A percentile compares a stretch with the other conserved stretches of the same genome.
phyloP scores from a whole-genome alignment of 2,113 vertebrate species.

The Crypturellus undulatus region DNA sequence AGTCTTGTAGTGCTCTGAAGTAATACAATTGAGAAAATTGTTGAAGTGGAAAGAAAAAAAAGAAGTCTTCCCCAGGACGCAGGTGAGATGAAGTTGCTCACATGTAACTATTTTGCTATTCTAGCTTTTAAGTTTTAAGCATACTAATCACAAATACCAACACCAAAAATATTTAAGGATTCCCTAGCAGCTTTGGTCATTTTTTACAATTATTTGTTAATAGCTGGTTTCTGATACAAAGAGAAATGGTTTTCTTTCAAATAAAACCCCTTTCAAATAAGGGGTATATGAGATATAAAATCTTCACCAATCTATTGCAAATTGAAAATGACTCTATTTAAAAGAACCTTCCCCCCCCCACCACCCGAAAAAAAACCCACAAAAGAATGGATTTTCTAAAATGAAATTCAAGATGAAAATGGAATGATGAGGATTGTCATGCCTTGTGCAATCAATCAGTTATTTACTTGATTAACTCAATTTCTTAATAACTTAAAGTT shows the following conservation, averaged over 20 bases:
- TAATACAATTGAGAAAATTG: conserved; percentile 38
- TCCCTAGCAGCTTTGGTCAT: not conserved
- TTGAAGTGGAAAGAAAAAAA: not conserved
- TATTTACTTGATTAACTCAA: conserved; percentile 7
- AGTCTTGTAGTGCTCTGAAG: not conserved
- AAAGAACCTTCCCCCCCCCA: too few species aligned
- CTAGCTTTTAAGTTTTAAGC: conserved; percentile 17
- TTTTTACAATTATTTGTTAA: not conserved
- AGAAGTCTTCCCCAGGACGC: not conserved
- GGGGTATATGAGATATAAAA: not conserved
- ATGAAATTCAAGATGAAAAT: not conserved
- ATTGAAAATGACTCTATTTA: not conserved
- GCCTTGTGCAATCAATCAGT: not conserved
- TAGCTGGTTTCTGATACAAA: not conserved
- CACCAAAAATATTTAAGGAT: not conserved
- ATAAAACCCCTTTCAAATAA: not conserved
- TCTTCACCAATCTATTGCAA: not conserved
- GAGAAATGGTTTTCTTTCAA: not conserved
- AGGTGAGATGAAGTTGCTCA: conserved; percentile 29
- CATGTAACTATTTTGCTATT: not conserved
- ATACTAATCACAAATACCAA: conserved; percentile 25
- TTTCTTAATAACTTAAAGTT: too few species aligned
- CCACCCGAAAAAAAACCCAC: not conserved
- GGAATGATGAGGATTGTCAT: not conserved
- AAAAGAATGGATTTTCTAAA: not conserved